phyloP scores from a whole-genome alignment of 2,888 invertebrate species.

The Calameuta idolon region DNA sequence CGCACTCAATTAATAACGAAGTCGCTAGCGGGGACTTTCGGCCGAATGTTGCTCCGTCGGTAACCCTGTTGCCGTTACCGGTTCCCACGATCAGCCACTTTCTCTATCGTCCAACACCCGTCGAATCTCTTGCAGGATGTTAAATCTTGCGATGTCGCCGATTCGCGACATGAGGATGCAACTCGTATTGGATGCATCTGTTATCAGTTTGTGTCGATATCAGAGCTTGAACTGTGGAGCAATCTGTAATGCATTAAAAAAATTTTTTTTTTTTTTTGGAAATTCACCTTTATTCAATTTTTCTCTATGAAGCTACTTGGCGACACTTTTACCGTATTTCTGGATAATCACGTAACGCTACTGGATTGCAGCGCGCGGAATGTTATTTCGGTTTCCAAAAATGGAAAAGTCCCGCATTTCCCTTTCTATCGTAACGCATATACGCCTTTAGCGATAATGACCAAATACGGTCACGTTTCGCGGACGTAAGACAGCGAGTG shows the following conservation, averaged over 20 bases:
- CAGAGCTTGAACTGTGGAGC: neutral
- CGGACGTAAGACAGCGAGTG: neutral
- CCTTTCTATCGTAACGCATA: neutral
- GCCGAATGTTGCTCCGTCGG: neutral
- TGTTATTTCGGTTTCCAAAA: neutral
- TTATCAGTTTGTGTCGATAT: neutral
- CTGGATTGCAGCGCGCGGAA: neutral
- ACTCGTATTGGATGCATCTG: neutral
- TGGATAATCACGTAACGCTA: neutral
- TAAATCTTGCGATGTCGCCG: neutral
- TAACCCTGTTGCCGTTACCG: conserved; percentile 33
- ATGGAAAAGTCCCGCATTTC: neutral
- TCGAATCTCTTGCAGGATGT: neutral
- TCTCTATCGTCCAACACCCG: conserved; percentile 42
- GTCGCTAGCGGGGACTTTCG: neutral
- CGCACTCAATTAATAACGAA: neutral
- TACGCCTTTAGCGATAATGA: neutral
- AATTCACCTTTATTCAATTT: neutral
- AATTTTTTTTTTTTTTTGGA: neutral
- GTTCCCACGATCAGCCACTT: conserved; percentile 62
- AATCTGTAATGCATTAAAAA: neutral
- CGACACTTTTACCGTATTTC: neutral
- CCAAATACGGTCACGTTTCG: conserved; percentile 5
- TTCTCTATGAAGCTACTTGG: neutral
- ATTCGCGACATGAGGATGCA: neutral